Evolutionary conservation across 1,140 invertebrate genomes (phyloP).

Genomic region (Melipona quadrifasciata): DNA sequence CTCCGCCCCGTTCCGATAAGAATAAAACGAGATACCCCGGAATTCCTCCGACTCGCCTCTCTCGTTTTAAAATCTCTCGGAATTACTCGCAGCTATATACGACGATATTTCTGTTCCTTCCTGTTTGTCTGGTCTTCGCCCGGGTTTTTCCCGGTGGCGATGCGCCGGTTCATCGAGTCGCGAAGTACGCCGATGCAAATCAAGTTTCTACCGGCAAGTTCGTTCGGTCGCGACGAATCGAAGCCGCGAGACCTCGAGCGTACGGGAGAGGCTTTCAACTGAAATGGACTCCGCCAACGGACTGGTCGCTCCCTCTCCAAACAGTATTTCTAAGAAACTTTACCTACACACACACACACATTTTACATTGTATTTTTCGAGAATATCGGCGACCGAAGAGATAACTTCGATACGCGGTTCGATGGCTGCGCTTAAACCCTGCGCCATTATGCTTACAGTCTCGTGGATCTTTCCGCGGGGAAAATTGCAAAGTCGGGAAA

Average conservation of each 20-base stretch:
- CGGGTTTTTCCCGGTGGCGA: not conserved
- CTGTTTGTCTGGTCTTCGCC: not conserved
- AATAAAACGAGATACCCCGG: too few species aligned
- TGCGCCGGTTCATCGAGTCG: not conserved
- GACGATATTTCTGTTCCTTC: not conserved
- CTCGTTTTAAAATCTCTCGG: slow-evolving; percentile 2
- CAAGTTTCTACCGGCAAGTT: slow-evolving; percentile 17
- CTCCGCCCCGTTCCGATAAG: not conserved
- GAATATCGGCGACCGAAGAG: not conserved
- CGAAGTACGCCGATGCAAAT: slow-evolving; percentile 34
- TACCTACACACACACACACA: too few species aligned
- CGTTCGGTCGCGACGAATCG: slow-evolving; percentile 28
- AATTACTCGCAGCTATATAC: slow-evolving; percentile 1
- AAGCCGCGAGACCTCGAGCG: slow-evolving; percentile 31
- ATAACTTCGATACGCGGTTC: not conserved
- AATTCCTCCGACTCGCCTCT: not conserved
- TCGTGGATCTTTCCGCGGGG: not conserved
- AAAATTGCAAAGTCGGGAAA: not conserved
- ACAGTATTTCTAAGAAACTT: slow-evolving; percentile 21
- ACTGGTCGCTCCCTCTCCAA: not conserved
- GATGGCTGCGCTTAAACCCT: not conserved
- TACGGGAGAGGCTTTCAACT: slow-evolving; percentile 31
- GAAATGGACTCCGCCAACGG: slow-evolving; percentile 16
- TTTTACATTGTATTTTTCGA: not conserved
- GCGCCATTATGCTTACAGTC: not conserved